These are phyloP conservation scores for Mormyrus hasselquistii DNA, from an alignment of 2,797 vertebrate genomes.

Conservation along the genomic window DNA sequence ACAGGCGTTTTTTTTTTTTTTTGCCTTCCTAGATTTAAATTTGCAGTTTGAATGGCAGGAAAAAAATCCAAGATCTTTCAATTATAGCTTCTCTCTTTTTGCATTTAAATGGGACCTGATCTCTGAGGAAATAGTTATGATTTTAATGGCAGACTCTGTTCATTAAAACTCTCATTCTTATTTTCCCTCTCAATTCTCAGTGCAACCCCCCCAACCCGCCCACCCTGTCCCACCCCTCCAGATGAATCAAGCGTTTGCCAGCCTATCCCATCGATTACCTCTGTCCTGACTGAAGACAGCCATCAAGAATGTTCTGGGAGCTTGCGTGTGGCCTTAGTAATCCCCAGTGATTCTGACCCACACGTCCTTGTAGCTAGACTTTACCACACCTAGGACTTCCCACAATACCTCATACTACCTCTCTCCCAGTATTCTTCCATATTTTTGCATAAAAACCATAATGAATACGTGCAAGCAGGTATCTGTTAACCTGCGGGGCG, in stretches of 20 bases:
- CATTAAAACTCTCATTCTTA: slow-evolving; percentile 64
- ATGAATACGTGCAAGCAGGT: slow-evolving; percentile 28
- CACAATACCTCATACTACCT: too few species aligned
- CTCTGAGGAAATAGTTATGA: slow-evolving; percentile 67
- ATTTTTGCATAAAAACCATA: slow-evolving; percentile 30
- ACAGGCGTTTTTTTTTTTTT: slow-evolving; percentile 36
- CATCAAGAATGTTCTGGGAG: slow-evolving; percentile 10
- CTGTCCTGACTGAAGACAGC: slow-evolving; percentile 28
- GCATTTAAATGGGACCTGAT: slow-evolving; percentile 66
- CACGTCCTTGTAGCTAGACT: not conserved
- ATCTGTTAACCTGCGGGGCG: slow-evolving; percentile 55
- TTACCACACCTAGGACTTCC: not conserved
- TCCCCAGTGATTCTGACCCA: slow-evolving; percentile 28
- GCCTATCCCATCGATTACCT: slow-evolving; percentile 58
- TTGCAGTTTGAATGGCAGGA: slow-evolving; percentile 59
- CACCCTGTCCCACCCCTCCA: not conserved
- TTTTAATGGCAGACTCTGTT: slow-evolving; percentile 67
- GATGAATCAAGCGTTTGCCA: slow-evolving; percentile 45
- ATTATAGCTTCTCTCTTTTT: slow-evolving; percentile 52
- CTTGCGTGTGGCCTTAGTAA: slow-evolving; percentile 39
- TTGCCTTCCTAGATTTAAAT: slow-evolving; percentile 45
- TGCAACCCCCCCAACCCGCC: slow-evolving; percentile 21
- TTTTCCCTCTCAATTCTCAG: slow-evolving; percentile 42
- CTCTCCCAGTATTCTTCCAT: not conserved
- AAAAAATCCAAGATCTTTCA: slow-evolving; percentile 60